These are phyloP conservation scores for Sinosuthora webbiana DNA, from an alignment of 2,113 vertebrate species.

Conservation along the genomic window DNA sequence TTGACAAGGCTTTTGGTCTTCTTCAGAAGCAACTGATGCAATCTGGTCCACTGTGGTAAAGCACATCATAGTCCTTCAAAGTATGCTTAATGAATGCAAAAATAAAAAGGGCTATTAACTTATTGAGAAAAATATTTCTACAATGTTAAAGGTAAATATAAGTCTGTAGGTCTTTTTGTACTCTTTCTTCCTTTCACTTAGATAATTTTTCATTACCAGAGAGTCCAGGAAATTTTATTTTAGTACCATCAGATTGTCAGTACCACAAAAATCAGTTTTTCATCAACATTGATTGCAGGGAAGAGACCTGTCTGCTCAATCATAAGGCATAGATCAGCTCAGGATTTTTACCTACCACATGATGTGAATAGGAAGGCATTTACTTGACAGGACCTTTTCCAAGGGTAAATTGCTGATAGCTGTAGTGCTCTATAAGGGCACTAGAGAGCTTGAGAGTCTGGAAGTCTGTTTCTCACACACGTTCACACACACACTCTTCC, in stretches of 20 bases:
- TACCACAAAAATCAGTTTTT: slow-evolving; percentile 51
- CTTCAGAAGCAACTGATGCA: neutral
- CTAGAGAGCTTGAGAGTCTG: neutral
- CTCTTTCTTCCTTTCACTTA: neutral
- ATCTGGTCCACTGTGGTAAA: neutral
- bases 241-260: neutral
- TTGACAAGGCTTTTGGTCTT: neutral
- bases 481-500: neutral
- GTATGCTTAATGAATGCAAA: slow-evolving; percentile 6
- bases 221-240: slow-evolving; percentile 1
- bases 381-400: neutral
- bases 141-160: neutral
- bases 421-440: neutral
- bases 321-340: slow-evolving; percentile 29
- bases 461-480: neutral
- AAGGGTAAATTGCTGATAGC: neutral
- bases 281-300: slow-evolving; percentile 43
- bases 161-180: slow-evolving; percentile 1
- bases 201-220: slow-evolving; percentile 37
- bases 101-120: slow-evolving; percentile 18
- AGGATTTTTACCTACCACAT: neutral
- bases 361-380: neutral
- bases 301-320: slow-evolving; percentile 35
- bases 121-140: neutral
- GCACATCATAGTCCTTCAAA: slow-evolving; percentile 16